Evolutionary conservation across 1,140 invertebrate genomes (phyloP).

Genomic region (Platorchestia sp.): DNA sequence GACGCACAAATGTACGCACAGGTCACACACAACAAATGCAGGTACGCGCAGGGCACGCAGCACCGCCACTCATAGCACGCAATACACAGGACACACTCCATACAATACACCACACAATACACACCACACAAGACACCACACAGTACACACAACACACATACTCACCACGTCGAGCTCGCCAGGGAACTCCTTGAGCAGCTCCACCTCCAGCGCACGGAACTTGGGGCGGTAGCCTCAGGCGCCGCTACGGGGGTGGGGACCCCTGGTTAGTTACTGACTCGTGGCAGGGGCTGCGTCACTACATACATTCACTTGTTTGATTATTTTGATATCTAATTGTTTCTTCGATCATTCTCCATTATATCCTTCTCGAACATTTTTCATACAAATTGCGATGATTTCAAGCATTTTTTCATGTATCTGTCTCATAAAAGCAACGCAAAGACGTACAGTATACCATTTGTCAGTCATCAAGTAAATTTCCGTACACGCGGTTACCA

Average conservation of each 20-base stretch:
- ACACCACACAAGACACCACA: background rate
- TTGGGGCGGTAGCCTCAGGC: slow-evolving; percentile 66
- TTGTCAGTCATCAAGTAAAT: too few relatives aligned
- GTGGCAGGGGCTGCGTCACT: too few relatives aligned
- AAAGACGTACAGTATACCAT: too few relatives aligned
- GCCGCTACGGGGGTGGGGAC: slow-evolving; percentile 54
- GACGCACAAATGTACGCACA: background rate
- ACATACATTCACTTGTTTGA: too few relatives aligned
- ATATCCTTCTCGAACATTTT: too few relatives aligned
- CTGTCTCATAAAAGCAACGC: too few relatives aligned
- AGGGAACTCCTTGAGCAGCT: slow-evolving; percentile 63
- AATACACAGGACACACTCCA: background rate
- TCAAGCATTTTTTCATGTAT: too few relatives aligned
- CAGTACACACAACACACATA: slow-evolving; percentile 33
- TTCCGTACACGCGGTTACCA: too few relatives aligned
- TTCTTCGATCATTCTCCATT: too few relatives aligned
- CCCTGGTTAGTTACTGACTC: background rate
- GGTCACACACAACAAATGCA: background rate
- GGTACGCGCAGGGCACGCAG: background rate
- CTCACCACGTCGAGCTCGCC: slow-evolving; percentile 64
- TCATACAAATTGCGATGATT: too few relatives aligned
- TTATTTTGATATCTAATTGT: too few relatives aligned
- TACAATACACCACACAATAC: background rate
- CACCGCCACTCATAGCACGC: background rate
- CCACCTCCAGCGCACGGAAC: slow-evolving; percentile 59